Evolutionary conservation across 2,113 vertebrate genomes (phyloP), one percentile per base, ranked within the genome.

Genomic region (Sinocyclocheilus maitianheensis): DNA sequence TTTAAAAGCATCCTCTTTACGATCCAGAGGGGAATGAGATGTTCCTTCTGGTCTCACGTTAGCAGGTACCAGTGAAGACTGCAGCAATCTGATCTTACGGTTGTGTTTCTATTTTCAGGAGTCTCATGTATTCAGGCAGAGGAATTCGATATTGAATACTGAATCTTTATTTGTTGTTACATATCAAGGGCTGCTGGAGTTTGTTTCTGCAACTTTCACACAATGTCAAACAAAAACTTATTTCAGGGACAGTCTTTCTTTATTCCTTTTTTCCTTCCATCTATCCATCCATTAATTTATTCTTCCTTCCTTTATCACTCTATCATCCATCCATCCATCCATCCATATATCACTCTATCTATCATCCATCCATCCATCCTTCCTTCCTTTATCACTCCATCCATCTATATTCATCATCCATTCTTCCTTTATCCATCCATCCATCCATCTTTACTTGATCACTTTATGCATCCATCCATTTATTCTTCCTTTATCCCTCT

Each of bases 11-110:
- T 78, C 37, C 18, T 55, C 55, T 87, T 83, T 65, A 40, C 20
- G 71, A 69, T 48, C 55, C 22, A n/a, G 5, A 1, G 13, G 74
- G n/a, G 43, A 76, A 76, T 24, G 43, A 48, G 71, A 43, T 20
- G 74, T 22, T 18, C 40, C 55, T 65, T n/a, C n/a, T 30, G n/a
- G 43, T 76, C 43, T 76, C 43, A 9, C 1, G 4, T 4, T 81
- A 48, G 22, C 37, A 81, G 40, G 60, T n/a, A 48, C 60, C 79
- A 81, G 40, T 81, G 26, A 65, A 80, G 62, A 81, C 58, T 40
- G 1, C 40, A 48, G 60, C n/a, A 48, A 30, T 62, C 11, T 65
- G 79, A 48, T 80, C 37, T 12, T 40, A 62, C 12, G 11, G 7
- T 24, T 58, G 18, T 51, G 74, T 76, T 75, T 48, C 72, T 48